Conservation (phyloP, 2,797 vertebrate species). For the Mus minutoides region DNA sequence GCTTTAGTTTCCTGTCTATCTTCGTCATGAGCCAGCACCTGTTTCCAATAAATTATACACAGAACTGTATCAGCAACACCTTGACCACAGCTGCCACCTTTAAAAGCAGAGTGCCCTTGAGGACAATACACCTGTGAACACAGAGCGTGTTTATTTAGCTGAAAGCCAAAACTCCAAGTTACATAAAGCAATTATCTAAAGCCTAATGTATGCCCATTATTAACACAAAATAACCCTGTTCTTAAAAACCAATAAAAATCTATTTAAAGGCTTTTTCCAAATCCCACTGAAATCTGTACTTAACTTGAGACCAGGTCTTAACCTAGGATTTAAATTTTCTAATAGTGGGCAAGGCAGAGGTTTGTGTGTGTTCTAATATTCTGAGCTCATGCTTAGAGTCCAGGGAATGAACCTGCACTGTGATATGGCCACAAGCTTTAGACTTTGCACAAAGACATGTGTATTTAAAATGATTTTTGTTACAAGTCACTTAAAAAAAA, state of each 20-base stretch:
- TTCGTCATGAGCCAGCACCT: constrained; percentile 89
- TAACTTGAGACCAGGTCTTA: constrained; percentile 78
- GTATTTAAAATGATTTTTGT: constrained; percentile 73
- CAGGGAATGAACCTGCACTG: constrained; percentile 50
- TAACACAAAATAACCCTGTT: constrained; percentile 90
- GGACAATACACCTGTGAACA: constrained; percentile 92
- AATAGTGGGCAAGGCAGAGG: constrained; percentile 74
- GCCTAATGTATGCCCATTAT: constrained; percentile 87
- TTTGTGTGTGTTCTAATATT: constrained; percentile 71
- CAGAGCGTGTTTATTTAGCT: constrained; percentile 89
- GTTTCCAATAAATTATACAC: constrained; percentile 89
- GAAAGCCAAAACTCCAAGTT: constrained; percentile 87
- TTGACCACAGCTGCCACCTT: constrained; percentile 88
- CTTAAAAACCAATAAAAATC: constrained; percentile 88
- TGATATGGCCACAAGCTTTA: constrained; percentile 70
- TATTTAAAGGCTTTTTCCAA: constrained; percentile 88
- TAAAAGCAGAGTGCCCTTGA: constrained; percentile 87
- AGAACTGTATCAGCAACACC: constrained; percentile 89
- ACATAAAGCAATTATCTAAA: constrained; percentile 90
- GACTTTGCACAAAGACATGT: constrained; percentile 63
- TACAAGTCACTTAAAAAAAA: constrained; percentile 73
- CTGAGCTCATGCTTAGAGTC: constrained; percentile 76
- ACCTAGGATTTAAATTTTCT: constrained; percentile 72
- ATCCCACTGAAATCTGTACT: constrained; percentile 82
- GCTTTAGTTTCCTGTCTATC: constrained; percentile 89